Base-by-base conservation (phyloP, 1,140 invertebrate species). In the Drosophila bocqueti region DNA sequence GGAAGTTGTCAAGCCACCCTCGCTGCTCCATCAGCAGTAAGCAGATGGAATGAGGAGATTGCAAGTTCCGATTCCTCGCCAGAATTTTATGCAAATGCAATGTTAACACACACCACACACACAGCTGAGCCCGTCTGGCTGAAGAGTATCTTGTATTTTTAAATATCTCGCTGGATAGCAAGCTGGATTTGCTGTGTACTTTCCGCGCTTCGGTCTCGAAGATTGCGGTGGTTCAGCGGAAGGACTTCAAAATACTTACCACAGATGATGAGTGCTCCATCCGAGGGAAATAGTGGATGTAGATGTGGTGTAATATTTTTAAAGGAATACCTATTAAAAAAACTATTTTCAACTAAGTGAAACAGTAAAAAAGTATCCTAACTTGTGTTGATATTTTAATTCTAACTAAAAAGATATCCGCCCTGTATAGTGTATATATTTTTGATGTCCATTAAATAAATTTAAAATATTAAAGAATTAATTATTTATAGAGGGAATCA, bases 71-170 rank as follows among this genome's bases (percentile, higher is more conserved):
- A 83, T 81, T 66, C 49, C 46, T 60, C 45, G 36, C 29, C 42
- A 29, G 42, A 84, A 84, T 74, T 78, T 81, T 83, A 91, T 91
- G 89, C 87, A 91, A 91, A 91, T 91, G 61, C 81, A 76, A 64
- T 84, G 71, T 82, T 84, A 62, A 82, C 79, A 82, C 63, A 67
- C 65, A 69, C 57, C 45, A 24, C 40, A 72, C 43, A 43, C 49
- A 62, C 45, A 77, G 38, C 15, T 50, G 18, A 63, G 36, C 16
- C 40, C 10, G 63, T 49, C 43, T 71, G 46, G 52, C 10, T 62
- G 57, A 34, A 31, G 24, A 61, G 36, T 57, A 40, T 57, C 34
- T 24, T 57, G 54, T 38, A 21, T 50, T 65, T 34, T 55, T 24
- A 43, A 58, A 24, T 43, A 54, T 76, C 60, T 80, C 58, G 74